phyloP scores from a whole-genome alignment of 2,113 vertebrate genomes.

The Calypte anna region DNA sequence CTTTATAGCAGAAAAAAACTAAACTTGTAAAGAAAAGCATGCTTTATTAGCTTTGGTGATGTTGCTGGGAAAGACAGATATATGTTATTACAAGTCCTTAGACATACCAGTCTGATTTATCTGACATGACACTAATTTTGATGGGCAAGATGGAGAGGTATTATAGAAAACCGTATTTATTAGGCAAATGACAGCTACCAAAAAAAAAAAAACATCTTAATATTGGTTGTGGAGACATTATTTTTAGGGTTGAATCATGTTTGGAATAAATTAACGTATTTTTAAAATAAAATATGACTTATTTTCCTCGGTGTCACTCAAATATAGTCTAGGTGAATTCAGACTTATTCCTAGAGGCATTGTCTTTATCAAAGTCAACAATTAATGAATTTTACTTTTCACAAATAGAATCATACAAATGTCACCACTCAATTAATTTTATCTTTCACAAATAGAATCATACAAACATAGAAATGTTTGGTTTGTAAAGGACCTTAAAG shows the following conservation, averaged over 20 bases:
- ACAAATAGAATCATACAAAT: not conserved
- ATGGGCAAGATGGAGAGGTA: rapidly evolving
- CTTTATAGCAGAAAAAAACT: not conserved
- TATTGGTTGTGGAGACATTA: not conserved
- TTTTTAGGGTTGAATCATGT: not conserved
- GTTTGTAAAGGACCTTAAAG: too few relatives aligned
- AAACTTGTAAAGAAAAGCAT: not conserved
- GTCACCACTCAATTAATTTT: not conserved
- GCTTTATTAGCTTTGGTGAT: not conserved
- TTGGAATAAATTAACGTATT: not conserved
- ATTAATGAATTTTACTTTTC: not conserved
- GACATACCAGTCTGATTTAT: not conserved
- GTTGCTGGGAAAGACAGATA: not conserved
- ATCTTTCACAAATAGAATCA: not conserved
- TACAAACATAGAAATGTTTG: too few relatives aligned
- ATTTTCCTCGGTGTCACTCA: not conserved
- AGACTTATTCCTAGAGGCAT: not conserved
- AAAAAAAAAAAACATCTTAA: not conserved
- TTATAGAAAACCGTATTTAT: not conserved
- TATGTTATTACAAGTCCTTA: not conserved
- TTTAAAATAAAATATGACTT: not conserved
- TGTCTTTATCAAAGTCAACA: not conserved
- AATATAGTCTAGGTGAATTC: not conserved
- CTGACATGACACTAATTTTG: not conserved
- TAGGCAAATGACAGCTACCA: not conserved